phyloP scores from a whole-genome alignment of 2,888 invertebrate genomes.

The Sarcophaga subvicina region DNA sequence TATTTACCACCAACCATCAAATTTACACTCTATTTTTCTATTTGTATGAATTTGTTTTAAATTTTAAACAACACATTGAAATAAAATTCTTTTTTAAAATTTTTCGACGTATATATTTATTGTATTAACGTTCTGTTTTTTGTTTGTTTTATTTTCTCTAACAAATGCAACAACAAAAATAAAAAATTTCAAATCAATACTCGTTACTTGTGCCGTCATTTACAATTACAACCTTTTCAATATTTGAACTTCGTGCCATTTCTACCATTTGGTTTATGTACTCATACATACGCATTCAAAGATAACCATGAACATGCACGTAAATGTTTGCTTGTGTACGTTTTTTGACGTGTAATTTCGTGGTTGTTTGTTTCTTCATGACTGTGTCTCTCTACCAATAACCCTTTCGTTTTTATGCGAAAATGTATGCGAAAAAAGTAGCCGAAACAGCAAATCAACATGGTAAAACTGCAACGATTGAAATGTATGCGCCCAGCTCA shows the following conservation, averaged over 20 bases:
- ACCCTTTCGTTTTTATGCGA: constrained; percentile 24
- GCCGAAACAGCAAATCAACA: constrained; percentile 83
- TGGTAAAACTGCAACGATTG: constrained; percentile 96
- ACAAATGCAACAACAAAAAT: constrained; percentile 40
- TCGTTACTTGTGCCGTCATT: constrained; percentile 76
- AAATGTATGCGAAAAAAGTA: constrained; percentile 48
- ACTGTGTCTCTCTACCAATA: background rate
- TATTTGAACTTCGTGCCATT: constrained; percentile 73
- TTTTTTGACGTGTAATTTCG: constrained; percentile 45
- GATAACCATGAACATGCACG: background rate
- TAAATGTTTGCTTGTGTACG: constrained; percentile 4
- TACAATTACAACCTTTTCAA: constrained; percentile 79
- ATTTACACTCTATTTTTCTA: constrained; percentile 2
- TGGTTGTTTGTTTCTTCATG: background rate
- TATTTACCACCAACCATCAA: background rate
- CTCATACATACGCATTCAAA: constrained; percentile 2
- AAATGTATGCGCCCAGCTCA: constrained; percentile 97
- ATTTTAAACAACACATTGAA: no score
- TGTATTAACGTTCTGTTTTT: constrained; percentile 26
- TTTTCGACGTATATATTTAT: background rate
- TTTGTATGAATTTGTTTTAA: background rate
- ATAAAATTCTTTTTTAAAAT: no score
- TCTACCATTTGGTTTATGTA: constrained; percentile 37
- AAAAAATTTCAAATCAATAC: constrained; percentile 75
- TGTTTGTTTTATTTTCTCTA: constrained; percentile 36